Conservation (phyloP, 2,888 invertebrate genomes). For the Ecdyonurus torrentis region DNA sequence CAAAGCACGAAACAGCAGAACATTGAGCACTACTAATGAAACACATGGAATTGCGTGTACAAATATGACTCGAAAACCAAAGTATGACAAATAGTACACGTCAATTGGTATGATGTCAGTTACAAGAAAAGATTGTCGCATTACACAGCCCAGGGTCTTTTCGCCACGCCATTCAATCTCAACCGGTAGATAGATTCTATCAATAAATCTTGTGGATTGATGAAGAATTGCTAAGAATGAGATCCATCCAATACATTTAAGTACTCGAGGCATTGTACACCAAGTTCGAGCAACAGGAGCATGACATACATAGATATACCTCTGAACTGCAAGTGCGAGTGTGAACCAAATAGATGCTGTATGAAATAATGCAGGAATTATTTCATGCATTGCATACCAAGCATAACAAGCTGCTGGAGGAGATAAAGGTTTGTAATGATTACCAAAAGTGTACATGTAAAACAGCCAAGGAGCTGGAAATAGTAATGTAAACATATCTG, state of each 20-base stretch:
- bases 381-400: constrained; percentile 65
- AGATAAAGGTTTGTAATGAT: constrained; percentile 64
- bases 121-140: not conserved
- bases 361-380: constrained; percentile 77
- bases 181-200: constrained; percentile 41
- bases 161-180: constrained; percentile 51
- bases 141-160: constrained; percentile 15
- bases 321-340: constrained; percentile 73
- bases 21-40: constrained; percentile 72
- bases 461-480: constrained; percentile 83
- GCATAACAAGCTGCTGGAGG: constrained; percentile 62
- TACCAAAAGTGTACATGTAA: constrained; percentile 81
- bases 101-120: not conserved
- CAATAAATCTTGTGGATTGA: constrained; percentile 69
- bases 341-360: constrained; percentile 91
- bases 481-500: constrained; percentile 83
- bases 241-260: constrained; percentile 62
- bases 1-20: constrained; percentile 72
- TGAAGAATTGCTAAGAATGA: constrained; percentile 62
- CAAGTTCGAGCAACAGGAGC: constrained; percentile 71
- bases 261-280: constrained; percentile 48
- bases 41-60: constrained; percentile 86
- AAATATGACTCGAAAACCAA: constrained; percentile 48
- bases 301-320: constrained; percentile 91
- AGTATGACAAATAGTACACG: not conserved